These are phyloP conservation scores for Parapsyche elsis DNA, from an alignment of 1,140 invertebrate species.

Conservation along the genomic window DNA sequence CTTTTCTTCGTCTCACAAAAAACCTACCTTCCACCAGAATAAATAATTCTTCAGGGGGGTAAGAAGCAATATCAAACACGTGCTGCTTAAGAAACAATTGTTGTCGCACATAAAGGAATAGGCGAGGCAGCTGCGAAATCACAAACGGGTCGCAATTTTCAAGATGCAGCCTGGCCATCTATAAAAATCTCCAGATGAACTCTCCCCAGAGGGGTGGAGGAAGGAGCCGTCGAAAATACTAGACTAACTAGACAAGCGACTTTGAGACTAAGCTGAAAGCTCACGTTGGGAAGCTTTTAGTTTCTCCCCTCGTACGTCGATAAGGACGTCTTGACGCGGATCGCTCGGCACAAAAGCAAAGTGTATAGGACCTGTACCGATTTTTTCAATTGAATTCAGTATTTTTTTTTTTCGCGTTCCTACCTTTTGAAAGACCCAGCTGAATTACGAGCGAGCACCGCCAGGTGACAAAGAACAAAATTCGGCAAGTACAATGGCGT, in stretches of 20 bases:
- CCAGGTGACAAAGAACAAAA: slow-evolving; percentile 49
- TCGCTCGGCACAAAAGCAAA: slow-evolving; percentile 33
- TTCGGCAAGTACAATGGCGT: slow-evolving; percentile 45
- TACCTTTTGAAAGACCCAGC: slow-evolving; percentile 22
- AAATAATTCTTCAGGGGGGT: slow-evolving; percentile 45
- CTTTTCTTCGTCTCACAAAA: slow-evolving; percentile 39
- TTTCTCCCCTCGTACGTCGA: background rate
- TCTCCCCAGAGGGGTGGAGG: background rate
- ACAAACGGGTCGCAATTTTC: slow-evolving; percentile 48
- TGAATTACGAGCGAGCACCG: slow-evolving; percentile 37
- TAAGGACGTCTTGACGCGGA: background rate
- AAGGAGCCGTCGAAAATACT: no score
- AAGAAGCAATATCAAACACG: slow-evolving; percentile 52
- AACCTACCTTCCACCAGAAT: slow-evolving; percentile 38
- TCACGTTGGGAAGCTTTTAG: background rate
- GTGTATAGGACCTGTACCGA: slow-evolving; percentile 48
- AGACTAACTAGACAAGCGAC: no score
- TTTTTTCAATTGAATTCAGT: slow-evolving; percentile 40
- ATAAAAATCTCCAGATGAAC: slow-evolving; percentile 19
- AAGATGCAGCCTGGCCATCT: slow-evolving; percentile 37
- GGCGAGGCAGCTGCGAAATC: slow-evolving; percentile 53
- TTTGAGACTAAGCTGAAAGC: background rate
- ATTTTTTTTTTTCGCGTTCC: slow-evolving; percentile 35
- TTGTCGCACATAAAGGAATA: slow-evolving; percentile 47
- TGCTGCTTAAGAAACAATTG: slow-evolving; percentile 52